phyloP scores from a whole-genome alignment of 2,888 invertebrate genomes.

The Barypeithes pellucidus region DNA sequence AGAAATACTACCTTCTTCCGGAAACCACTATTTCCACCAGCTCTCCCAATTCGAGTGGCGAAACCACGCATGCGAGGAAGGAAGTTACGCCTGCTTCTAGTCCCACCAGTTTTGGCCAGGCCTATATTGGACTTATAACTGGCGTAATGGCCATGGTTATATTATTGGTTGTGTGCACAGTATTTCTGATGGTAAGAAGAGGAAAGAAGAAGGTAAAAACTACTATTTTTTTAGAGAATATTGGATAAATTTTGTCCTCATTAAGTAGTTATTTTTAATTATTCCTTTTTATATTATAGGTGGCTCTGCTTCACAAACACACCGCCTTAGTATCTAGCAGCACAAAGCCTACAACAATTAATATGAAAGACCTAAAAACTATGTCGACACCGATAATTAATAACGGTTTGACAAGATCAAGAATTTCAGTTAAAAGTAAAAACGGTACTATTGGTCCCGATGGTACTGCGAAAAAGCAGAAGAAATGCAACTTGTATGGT shows the following conservation, averaged over 20 bases:
- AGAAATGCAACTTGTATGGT: conserved; percentile 70
- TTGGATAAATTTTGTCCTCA: too few relatives aligned
- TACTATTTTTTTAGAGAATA: conserved; percentile 4
- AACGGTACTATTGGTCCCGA: conserved; percentile 65
- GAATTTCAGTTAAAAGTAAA: conserved; percentile 71
- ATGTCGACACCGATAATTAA: conserved; percentile 75
- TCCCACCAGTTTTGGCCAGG: conserved; percentile 73
- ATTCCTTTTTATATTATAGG: conserved; percentile 57
- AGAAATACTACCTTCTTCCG: conserved; percentile 76
- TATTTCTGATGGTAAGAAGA: conserved; percentile 78
- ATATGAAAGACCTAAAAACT: conserved; percentile 75
- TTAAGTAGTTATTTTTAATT: too few relatives aligned
- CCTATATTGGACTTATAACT: conserved; percentile 78
- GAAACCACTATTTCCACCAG: conserved; percentile 67
- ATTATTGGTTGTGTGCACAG: conserved; percentile 77
- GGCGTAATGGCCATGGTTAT: conserved; percentile 79
- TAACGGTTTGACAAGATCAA: conserved; percentile 73
- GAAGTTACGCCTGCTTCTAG: conserved; percentile 75
- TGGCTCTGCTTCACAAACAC: conserved; percentile 77
- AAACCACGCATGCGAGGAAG: conserved; percentile 72
- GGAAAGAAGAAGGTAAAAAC: conserved; percentile 73
- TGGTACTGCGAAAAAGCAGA: conserved; percentile 64
- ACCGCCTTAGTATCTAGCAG: conserved; percentile 75
- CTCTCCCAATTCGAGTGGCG: conserved; percentile 67
- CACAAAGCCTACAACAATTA: conserved; percentile 73